Evolutionary conservation across 37 sponge, comb jelly and placozoan genomes (phyloP).

Genomic region (Tethya wilhelma): DNA sequence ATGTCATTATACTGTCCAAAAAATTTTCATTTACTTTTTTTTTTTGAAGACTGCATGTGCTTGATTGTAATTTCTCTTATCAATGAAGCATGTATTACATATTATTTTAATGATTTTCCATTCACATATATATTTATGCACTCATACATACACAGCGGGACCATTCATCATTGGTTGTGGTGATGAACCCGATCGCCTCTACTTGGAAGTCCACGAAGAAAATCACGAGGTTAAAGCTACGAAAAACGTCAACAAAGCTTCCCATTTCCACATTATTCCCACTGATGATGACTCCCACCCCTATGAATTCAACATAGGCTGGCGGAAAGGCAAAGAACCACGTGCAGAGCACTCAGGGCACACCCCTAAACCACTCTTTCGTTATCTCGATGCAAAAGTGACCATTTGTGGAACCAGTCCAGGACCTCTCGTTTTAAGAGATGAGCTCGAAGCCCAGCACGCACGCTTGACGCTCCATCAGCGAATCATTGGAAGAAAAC

Average conservation of each 20-base stretch:
- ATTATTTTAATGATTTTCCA: neutral
- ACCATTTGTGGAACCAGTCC: constrained; percentile 9
- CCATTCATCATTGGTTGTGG: constrained; percentile 41
- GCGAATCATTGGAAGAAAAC: constrained; percentile 10
- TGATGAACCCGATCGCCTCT: constrained; percentile 10
- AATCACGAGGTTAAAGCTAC: constrained; percentile 23
- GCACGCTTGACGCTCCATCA: constrained; percentile 42
- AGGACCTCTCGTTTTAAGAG: constrained; percentile 41
- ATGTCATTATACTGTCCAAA: too few species aligned
- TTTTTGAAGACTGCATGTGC: too few species aligned
- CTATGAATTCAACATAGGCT: constrained; percentile 54
- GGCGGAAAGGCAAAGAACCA: too few species aligned
- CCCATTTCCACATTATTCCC: constrained; percentile 43
- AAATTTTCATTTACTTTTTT: too few species aligned
- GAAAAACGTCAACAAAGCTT: constrained; percentile 7
- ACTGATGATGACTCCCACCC: constrained; percentile 27
- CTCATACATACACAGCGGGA: constrained; percentile 35
- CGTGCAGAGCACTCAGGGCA: too few species aligned
- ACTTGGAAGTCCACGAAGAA: constrained; percentile 10
- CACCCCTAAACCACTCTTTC: constrained; percentile 8
- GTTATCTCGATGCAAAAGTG: constrained; percentile 44
- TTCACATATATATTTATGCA: neutral
- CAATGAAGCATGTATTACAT: neutral
- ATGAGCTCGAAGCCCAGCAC: constrained; percentile 6
- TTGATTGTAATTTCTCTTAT: too few species aligned